These are phyloP conservation scores for Calidris pygmaea DNA, from an alignment of 2,113 vertebrate genomes.

Conservation along the genomic window DNA sequence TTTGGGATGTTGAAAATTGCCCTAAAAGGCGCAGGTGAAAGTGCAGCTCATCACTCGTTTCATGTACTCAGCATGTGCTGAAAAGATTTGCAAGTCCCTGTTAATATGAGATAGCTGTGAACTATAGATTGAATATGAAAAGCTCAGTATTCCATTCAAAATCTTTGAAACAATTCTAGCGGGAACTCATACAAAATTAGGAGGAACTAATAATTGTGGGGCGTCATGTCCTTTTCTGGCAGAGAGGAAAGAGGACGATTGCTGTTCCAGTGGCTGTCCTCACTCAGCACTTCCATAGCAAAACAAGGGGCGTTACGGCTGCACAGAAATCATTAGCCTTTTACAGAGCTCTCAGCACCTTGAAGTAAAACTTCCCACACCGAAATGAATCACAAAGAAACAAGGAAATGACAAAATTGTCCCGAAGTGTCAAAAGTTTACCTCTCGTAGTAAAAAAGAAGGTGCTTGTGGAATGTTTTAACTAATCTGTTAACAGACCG, in stretches of 20 bases:
- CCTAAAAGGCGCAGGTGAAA: not conserved
- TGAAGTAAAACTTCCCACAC: not conserved
- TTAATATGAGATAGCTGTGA: not conserved
- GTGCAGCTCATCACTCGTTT: not conserved
- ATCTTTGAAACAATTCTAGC: not conserved
- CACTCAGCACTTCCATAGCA: not conserved
- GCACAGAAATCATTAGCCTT: not conserved
- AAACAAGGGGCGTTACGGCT: not conserved
- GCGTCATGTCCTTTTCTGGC: not conserved
- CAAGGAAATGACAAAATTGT: constrained; percentile 46
- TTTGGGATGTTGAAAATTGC: not conserved
- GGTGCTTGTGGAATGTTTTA: not conserved
- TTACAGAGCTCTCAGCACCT: not conserved
- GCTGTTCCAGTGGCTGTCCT: not conserved
- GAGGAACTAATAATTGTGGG: not conserved
- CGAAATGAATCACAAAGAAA: constrained; percentile 34
- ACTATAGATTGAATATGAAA: not conserved
- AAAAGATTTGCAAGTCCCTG: not conserved
- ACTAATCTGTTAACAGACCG: not conserved
- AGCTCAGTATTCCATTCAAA: not conserved
- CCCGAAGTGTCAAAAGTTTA: constrained; percentile 42
- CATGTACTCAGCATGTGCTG: not conserved
- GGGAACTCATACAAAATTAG: not conserved
- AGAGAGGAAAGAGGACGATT: not conserved
- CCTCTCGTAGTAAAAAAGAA: not conserved